A percentile compares a stretch with the other conserved stretches of the same genome.
Conservation (phyloP, 2,113 vertebrate genomes). For the Heterotilapia buettikoferi region DNA sequence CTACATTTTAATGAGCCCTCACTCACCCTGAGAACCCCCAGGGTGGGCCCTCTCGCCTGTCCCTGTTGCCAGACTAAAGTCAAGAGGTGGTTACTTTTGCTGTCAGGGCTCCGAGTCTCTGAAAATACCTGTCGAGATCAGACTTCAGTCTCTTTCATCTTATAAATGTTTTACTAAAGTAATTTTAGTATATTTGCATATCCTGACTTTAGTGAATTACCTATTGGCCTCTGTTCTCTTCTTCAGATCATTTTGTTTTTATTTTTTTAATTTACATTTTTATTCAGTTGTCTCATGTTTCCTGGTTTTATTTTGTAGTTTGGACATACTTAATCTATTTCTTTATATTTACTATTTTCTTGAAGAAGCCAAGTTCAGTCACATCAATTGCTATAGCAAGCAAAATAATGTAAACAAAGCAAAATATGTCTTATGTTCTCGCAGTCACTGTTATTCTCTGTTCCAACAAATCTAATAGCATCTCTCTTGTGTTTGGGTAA, state of each 20-base stretch:
- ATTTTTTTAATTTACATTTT: accelerated
- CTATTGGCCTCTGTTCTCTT: not conserved
- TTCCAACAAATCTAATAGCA: not conserved
- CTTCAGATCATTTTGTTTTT: not conserved
- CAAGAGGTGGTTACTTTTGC: not conserved
- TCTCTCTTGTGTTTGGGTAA: not conserved
- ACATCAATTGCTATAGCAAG: not conserved
- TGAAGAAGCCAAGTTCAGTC: not conserved
- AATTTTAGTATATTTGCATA: not conserved
- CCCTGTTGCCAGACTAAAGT: not conserved
- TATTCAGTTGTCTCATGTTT: not conserved
- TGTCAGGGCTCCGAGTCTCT: not conserved
- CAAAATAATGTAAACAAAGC: not conserved
- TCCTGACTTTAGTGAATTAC: not conserved
- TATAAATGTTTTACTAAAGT: not conserved
- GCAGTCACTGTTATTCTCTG: not conserved
- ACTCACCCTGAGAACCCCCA: not conserved
- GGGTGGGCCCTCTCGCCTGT: not conserved
- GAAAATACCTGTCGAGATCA: not conserved
- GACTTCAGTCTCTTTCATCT: not conserved
- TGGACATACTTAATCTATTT: not conserved
- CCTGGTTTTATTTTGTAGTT: not conserved
- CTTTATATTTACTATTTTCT: not conserved
- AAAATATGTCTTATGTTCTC: accelerated
- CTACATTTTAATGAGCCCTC: not conserved